Percentiles rank a stretch among this genome's conserved stretches.
phyloP scores from a whole-genome alignment of 2,113 vertebrate species.

The Nymphicus hollandicus region DNA sequence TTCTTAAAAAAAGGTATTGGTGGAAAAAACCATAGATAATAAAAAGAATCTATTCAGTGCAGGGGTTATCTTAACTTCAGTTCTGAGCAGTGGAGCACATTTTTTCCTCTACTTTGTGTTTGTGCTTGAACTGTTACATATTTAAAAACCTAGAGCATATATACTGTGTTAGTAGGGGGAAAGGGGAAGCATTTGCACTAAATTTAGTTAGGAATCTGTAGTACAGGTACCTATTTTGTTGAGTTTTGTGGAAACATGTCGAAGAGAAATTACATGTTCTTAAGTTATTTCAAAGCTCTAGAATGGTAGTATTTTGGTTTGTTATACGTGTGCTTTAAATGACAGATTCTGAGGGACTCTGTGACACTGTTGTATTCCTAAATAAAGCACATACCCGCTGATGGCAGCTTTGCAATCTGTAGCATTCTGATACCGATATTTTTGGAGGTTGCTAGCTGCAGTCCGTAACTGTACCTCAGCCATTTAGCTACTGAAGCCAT shows the following conservation, averaged over 20 bases:
- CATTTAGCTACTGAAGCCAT: conserved; percentile 14
- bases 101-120: background rate
- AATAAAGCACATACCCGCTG: conserved; percentile 32
- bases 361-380: conserved; percentile 44
- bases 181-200: background rate
- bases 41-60: background rate
- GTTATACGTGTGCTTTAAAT: background rate
- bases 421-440: conserved; percentile 43
- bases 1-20: background rate
- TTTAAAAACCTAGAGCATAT: background rate
- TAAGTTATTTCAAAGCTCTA: background rate
- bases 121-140: background rate
- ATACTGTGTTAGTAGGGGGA: background rate
- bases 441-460: conserved; percentile 49
- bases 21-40: background rate
- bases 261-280: background rate
- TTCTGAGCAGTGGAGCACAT: background rate
- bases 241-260: background rate
- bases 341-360: background rate
- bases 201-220: background rate
- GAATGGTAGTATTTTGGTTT: background rate
- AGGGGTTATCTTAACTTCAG: background rate
- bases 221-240: background rate
- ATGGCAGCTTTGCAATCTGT: conserved; percentile 62
- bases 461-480: conserved; percentile 43